These are phyloP conservation scores for Digitonthophagus gazella DNA, from an alignment of 2,888 invertebrate species.

Conservation along the genomic window DNA sequence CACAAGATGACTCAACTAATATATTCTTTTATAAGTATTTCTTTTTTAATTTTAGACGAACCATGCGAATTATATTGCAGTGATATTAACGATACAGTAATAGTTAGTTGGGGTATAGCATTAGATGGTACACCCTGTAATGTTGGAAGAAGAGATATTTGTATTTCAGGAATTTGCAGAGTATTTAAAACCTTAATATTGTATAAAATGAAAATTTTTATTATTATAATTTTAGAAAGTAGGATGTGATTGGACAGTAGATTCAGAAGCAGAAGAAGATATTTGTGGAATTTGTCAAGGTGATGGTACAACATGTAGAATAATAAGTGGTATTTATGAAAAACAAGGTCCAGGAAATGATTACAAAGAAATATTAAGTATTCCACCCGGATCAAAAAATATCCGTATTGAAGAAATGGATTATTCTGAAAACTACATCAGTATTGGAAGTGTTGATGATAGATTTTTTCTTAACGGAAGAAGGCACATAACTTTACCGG, in stretches of 20 bases:
- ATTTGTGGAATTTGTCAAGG: constrained; percentile 86
- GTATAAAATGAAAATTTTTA: not conserved
- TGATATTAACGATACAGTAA: constrained; percentile 69
- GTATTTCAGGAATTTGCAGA: constrained; percentile 73
- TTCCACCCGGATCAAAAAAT: constrained; percentile 78
- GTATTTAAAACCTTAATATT: constrained; percentile 51
- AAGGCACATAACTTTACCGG: constrained; percentile 67
- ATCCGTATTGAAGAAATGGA: constrained; percentile 74
- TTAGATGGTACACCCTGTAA: constrained; percentile 85
- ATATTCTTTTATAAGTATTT: constrained; percentile 22
- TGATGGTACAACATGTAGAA: constrained; percentile 76
- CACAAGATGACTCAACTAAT: not conserved
- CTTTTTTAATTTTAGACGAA: constrained; percentile 64
- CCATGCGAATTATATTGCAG: constrained; percentile 83
- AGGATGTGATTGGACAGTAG: constrained; percentile 88
- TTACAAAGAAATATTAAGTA: constrained; percentile 64
- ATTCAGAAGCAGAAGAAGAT: constrained; percentile 77
- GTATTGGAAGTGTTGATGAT: constrained; percentile 66
- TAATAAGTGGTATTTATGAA: constrained; percentile 59
- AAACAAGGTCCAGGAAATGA: constrained; percentile 53
- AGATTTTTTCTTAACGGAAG: constrained; percentile 78
- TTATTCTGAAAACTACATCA: constrained; percentile 75
- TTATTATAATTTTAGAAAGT: constrained; percentile 62
- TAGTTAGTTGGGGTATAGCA: constrained; percentile 72
- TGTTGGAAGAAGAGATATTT: constrained; percentile 78